Conservation (phyloP, 1,140 invertebrate species). For the Bombus waltoni region DNA sequence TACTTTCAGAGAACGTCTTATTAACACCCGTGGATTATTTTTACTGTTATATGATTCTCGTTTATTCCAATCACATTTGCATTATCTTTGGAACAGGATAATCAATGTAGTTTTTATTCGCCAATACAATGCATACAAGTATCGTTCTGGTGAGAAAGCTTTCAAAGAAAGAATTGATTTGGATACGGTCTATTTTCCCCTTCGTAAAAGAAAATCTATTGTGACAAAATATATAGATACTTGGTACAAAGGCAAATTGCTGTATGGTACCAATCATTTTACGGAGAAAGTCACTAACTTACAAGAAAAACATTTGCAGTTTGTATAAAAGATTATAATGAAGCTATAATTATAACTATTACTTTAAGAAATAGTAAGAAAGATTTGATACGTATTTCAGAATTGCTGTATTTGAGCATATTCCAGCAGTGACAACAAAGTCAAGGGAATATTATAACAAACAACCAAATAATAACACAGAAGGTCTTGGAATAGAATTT, state of each 20-base stretch:
- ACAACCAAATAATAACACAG: constrained; percentile 58
- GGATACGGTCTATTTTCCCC: constrained; percentile 88
- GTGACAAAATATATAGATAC: constrained; percentile 85
- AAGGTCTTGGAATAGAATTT: constrained; percentile 85
- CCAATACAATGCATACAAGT: constrained; percentile 79
- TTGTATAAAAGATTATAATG: constrained; percentile 6
- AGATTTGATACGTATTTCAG: constrained; percentile 74
- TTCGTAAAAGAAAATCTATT: constrained; percentile 80
- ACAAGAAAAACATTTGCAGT: constrained; percentile 75
- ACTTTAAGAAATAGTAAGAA: background rate
- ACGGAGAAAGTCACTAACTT: constrained; percentile 85
- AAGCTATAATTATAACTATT: background rate
- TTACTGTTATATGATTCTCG: constrained; percentile 87
- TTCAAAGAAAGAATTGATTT: constrained; percentile 82
- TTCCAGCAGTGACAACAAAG: constrained; percentile 86
- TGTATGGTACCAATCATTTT: constrained; percentile 83
- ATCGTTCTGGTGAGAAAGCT: constrained; percentile 70
- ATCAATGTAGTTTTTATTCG: constrained; percentile 89
- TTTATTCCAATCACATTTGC: constrained; percentile 85
- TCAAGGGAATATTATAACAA: constrained; percentile 74
- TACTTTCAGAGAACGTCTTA: constrained; percentile 84
- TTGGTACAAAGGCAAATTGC: constrained; percentile 85
- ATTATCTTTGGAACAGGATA: constrained; percentile 90
- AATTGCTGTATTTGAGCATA: constrained; percentile 87
- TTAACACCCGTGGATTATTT: constrained; percentile 88